These are phyloP conservation scores for Triplophysa bombifrons DNA, from an alignment of 2,797 vertebrate genomes.

Conservation along the genomic window DNA sequence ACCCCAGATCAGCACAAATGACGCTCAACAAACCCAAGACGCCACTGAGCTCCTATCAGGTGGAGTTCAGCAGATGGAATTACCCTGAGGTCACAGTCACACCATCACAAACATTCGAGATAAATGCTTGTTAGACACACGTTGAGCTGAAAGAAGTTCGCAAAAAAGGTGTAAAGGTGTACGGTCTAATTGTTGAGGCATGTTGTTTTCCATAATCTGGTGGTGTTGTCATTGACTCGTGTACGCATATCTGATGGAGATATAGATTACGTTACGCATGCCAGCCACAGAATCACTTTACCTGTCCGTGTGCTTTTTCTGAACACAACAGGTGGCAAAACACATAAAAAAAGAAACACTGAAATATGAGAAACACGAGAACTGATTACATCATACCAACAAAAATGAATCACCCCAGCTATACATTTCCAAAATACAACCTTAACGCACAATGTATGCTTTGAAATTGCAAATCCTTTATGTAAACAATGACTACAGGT, in stretches of 20 bases:
- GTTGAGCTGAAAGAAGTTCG: neutral
- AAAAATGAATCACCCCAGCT: no score
- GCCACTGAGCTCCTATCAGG: constrained; percentile 13
- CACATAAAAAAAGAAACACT: no score
- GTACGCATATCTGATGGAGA: neutral
- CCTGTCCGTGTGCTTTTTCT: neutral
- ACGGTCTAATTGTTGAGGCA: neutral
- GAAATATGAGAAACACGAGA: no score
- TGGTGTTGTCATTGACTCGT: neutral
- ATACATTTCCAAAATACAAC: no score
- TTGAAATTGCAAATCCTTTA: no score
- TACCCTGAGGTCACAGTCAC: neutral
- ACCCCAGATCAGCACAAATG: neutral
- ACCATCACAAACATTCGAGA: no score
- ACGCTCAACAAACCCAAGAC: neutral
- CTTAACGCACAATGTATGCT: no score
- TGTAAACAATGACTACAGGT: no score
- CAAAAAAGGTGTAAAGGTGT: neutral
- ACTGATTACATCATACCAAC: neutral
- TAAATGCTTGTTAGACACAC: neutral
- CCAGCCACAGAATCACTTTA: neutral
- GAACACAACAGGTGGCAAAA: neutral
- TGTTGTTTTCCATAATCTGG: neutral
- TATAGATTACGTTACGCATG: neutral
- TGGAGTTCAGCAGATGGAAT: constrained; percentile 52